Percentiles rank a stretch among this genome's conserved stretches.
Conservation (phyloP, 2,888 invertebrate species). For the Amphipoea lucens region DNA sequence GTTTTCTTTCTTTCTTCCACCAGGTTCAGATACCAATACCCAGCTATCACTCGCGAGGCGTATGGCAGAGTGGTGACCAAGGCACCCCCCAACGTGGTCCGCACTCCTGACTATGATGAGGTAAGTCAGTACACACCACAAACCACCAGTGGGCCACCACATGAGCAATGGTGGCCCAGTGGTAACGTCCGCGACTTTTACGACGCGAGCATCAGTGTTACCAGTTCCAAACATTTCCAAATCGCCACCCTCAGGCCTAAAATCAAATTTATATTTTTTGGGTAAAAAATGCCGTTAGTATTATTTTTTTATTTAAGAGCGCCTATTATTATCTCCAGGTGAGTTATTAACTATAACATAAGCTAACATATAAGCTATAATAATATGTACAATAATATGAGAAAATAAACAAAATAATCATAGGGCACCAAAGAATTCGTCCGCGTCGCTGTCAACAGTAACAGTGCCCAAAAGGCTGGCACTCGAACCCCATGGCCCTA, state of each 20-base stretch:
- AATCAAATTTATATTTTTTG: neutral
- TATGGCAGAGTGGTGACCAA: conserved; percentile 94
- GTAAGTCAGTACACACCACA: conserved; percentile 67
- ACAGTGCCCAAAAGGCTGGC: no score
- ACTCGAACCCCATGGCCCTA: no score
- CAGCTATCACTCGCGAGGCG: conserved; percentile 89
- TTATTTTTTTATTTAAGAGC: neutral
- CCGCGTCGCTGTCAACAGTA: no score
- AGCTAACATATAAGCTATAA: no score
- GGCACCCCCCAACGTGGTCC: conserved; percentile 91
- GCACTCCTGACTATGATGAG: conserved; percentile 89
- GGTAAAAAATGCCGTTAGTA: neutral
- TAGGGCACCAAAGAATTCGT: no score
- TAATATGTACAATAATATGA: no score
- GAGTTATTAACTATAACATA: neutral
- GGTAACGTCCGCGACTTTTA: no score
- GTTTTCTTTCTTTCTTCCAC: conserved; percentile 46
- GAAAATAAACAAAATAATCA: no score
- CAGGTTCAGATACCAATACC: conserved; percentile 87
- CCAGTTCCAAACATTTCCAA: neutral
- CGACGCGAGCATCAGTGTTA: neutral
- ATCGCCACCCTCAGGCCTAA: neutral
- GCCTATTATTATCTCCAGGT: neutral
- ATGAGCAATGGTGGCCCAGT: no score
- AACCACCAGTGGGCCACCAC: no score